Conservation (phyloP, 2,797 vertebrate genomes). For the Diplodus puntazzo region DNA sequence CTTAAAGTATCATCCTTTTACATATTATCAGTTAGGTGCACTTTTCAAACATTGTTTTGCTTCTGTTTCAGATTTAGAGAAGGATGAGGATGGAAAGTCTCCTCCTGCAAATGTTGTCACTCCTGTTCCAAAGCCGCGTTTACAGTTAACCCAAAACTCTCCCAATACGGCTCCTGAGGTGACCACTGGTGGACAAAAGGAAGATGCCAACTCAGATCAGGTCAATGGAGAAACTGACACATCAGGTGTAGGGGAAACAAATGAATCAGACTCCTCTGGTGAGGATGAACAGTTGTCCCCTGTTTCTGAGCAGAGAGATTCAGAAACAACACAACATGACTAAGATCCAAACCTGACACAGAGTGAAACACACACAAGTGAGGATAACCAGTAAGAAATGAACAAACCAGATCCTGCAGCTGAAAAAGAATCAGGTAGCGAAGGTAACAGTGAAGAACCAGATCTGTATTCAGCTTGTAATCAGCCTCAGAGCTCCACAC, state of each 20-base stretch:
- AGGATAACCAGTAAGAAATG: not conserved
- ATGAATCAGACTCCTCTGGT: not conserved
- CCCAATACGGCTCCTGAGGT: not conserved
- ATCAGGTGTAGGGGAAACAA: not conserved
- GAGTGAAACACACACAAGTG: not conserved
- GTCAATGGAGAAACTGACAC: not conserved
- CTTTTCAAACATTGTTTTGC: not conserved
- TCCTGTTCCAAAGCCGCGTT: not conserved
- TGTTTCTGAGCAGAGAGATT: not conserved
- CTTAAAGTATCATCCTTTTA: not conserved
- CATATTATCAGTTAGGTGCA: not conserved
- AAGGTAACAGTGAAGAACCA: not conserved
- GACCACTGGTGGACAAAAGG: not conserved
- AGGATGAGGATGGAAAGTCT: not conserved
- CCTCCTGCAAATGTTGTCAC: not conserved
- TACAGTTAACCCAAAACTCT: not conserved
- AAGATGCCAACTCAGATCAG: not conserved
- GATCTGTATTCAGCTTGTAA: not conserved
- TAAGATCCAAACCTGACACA: not conserved
- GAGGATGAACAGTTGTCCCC: rapidly evolving
- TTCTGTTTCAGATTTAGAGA: slow-evolving; percentile 47
- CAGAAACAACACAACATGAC: not conserved
- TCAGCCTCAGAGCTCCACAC: not conserved
- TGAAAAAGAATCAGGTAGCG: not conserved
- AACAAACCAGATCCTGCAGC: not conserved